phyloP scores from a whole-genome alignment of 1,140 invertebrate genomes.

The Lanistes nyassanus region DNA sequence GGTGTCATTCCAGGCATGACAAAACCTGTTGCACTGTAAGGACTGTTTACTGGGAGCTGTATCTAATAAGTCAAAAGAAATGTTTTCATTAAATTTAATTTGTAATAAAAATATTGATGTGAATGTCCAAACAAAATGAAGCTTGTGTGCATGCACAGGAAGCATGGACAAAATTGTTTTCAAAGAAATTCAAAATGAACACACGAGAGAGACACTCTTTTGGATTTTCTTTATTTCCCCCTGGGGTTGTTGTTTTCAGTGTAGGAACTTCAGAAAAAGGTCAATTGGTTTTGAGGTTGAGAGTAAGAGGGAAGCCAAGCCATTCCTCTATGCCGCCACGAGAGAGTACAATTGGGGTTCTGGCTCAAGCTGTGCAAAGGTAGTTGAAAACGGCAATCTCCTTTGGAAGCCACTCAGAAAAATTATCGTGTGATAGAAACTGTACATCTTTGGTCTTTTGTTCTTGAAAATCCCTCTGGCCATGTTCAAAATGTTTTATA shows the following conservation, averaged over 20 bases:
- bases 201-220: too few species aligned
- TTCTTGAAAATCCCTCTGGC: too few species aligned
- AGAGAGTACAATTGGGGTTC: conserved; percentile 69
- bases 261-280: conserved; percentile 73
- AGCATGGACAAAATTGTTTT: too few species aligned
- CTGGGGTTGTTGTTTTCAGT: too few species aligned
- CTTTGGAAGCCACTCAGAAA: too few species aligned
- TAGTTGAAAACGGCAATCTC: neutral
- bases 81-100: neutral
- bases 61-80: too few species aligned
- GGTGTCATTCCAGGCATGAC: conserved; percentile 65
- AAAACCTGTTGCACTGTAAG: conserved; percentile 68
- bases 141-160: too few species aligned
- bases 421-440: too few species aligned
- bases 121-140: neutral
- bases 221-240: too few species aligned
- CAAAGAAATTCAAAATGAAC: too few species aligned
- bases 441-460: conserved; percentile 8
- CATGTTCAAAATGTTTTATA: too few species aligned
- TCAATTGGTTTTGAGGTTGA: conserved; percentile 66
- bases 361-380: conserved; percentile 69
- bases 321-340: conserved; percentile 72
- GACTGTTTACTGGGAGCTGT: too few species aligned
- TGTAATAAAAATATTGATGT: neutral
- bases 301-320: conserved; percentile 65